Percentiles rank a stretch among this genome's conserved stretches.
phyloP scores from a whole-genome alignment of 2,113 vertebrate species.

The Nansenia antarctica region DNA sequence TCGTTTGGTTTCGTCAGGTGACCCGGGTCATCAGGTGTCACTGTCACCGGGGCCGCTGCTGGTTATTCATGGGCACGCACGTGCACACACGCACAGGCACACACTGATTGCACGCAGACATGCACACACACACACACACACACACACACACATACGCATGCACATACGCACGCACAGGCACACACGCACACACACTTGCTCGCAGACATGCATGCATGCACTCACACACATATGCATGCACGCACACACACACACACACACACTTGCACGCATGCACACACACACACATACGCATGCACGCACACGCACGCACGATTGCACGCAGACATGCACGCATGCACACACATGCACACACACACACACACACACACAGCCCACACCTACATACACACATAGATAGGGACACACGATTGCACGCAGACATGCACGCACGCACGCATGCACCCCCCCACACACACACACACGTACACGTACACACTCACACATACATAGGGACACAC shows the following conservation, averaged over 20 bases:
- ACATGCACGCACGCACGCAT: no score
- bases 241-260: not conserved
- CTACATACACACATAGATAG: no score
- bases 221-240: no score
- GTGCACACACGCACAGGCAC: no score
- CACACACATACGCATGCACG: not conserved
- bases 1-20: conserved; percentile 15
- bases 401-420: no score
- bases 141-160: not conserved
- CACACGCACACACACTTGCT: no score
- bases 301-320: no score
- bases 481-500: no score
- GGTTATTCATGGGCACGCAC: conserved; percentile 24
- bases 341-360: not conserved
- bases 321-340: no score
- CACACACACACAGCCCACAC: no score
- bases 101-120: no score
- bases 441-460: conserved; percentile 17
- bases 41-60: conserved; percentile 4
- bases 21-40: not conserved
- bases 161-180: conserved; percentile 7
- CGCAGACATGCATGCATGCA: no score
- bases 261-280: not conserved
- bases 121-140: conserved; percentile 17
- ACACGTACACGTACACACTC: not conserved